Base-by-base conservation (phyloP, 2,888 invertebrate genomes). In the Spodoptera picta region DNA sequence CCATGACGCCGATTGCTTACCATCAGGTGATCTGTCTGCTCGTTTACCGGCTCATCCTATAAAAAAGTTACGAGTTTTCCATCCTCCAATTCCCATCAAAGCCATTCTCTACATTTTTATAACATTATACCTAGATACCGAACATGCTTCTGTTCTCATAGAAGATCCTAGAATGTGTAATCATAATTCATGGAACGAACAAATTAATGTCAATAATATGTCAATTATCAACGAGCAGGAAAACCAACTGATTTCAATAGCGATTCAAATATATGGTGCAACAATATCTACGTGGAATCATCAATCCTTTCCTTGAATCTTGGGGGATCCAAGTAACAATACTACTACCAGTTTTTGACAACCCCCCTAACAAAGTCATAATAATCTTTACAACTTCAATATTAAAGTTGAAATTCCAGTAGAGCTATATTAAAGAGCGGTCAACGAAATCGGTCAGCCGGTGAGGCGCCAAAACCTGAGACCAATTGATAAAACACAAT, bases 291-390 rank as follows among this genome's bases (percentile, higher is more conserved):
- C 59, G 57, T 27, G 55, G 58, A 72, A 58, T 63, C 70, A 54
- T 70, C 69, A 36, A 69, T 55, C 55, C 27, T 65, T 79, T 72
- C 80, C 65, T 55, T 64, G 77, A 79, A 78, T 45, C 27, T 23
- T 59, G 48, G 49, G 65, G 73, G 53, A 79, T 71, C 65, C 67
- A 67, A 71, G 56, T 59, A 63, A 64, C 46, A 53, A 65, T 55
- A 66, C 27, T 4, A 44, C 45, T 11, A 54, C 60, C 65, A 65
- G 47, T 27, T 50, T 52, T 59, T 56, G 42, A 49, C 45, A 19
- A n/a, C 45, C 23, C 31, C 1, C 23, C 4, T 27, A 2, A 0
- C 19, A 43, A 55, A 44, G 19, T 14, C 27, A 61, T 12, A 45
- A 45, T 48, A 41, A 4, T 10, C 23, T 43, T 61, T 77, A 73